Percentiles rank a stretch among this genome's conserved stretches.
These are phyloP conservation scores for Lerista edwardsae DNA, from an alignment of 2,797 vertebrate genomes.

Conservation along the genomic window DNA sequence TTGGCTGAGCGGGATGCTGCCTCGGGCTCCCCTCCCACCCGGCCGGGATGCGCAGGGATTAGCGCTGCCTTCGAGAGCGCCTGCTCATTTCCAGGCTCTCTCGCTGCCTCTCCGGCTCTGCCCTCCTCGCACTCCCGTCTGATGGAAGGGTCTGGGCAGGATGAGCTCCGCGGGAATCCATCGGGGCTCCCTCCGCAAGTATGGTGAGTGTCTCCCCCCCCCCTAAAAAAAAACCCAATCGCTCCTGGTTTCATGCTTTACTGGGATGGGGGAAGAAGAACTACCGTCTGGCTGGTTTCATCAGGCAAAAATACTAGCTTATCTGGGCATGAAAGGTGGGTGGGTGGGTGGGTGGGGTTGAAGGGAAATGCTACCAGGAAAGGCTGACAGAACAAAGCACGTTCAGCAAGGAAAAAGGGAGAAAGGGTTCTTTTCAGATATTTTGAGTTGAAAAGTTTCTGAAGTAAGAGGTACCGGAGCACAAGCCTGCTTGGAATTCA, in stretches of 20 bases:
- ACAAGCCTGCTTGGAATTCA: too few species aligned
- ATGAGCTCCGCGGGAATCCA: slow-evolving; percentile 80
- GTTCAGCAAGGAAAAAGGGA: not conserved
- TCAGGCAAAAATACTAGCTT: not conserved
- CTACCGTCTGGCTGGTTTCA: not conserved
- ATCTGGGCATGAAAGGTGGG: too few species aligned
- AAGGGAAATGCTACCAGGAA: not conserved
- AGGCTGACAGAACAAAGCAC: not conserved
- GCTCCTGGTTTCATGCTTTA: too few species aligned
- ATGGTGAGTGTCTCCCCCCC: slow-evolving; percentile 71
- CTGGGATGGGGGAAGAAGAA: not conserved
- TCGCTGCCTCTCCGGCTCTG: not conserved
- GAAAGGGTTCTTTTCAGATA: not conserved
- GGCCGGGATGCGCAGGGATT: not conserved
- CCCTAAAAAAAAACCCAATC: too few species aligned
- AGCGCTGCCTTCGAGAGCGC: not conserved
- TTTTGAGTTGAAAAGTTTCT: not conserved
- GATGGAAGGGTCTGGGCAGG: slow-evolving; percentile 58
- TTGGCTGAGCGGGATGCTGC: not conserved
- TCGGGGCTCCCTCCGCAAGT: slow-evolving; percentile 84
- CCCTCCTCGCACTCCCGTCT: not conserved
- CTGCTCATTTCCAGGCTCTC: not conserved
- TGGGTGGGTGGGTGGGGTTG: too few species aligned
- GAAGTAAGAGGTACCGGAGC: not conserved
- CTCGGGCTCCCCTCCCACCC: not conserved